Percentiles rank a stretch among this genome's conserved stretches.
Evolutionary conservation across 2,888 invertebrate species (phyloP).

Genomic region (Trilocha varians): DNA sequence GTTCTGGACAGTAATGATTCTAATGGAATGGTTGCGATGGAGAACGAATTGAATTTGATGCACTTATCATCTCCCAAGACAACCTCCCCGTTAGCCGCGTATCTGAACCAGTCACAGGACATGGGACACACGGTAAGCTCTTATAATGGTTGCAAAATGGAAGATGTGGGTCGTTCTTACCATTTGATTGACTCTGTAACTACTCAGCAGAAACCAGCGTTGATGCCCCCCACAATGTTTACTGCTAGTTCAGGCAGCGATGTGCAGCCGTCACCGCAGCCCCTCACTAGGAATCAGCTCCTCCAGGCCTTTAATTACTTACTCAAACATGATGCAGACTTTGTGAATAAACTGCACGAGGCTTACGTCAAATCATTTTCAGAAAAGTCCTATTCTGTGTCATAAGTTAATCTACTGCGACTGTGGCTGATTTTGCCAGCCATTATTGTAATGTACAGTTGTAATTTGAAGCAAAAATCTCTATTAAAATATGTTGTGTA

Average conservation of each 20-base stretch:
- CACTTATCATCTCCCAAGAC: slow-evolving; percentile 69
- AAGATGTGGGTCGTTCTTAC: slow-evolving; percentile 38
- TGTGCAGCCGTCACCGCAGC: slow-evolving; percentile 72
- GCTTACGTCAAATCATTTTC: slow-evolving; percentile 91
- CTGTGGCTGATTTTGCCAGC: slow-evolving; percentile 36
- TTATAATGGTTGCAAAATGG: slow-evolving; percentile 47
- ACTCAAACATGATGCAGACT: slow-evolving; percentile 89
- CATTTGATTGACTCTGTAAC: slow-evolving; percentile 45
- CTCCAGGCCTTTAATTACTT: slow-evolving; percentile 91
- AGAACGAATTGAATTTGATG: slow-evolving; percentile 69
- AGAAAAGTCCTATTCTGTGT: slow-evolving; percentile 72
- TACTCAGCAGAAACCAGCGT: slow-evolving; percentile 77
- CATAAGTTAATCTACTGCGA: slow-evolving; percentile 48
- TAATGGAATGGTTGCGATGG: slow-evolving; percentile 57
- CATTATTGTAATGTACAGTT: slow-evolving; percentile 56
- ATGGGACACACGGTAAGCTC: slow-evolving; percentile 43
- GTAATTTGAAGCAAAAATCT: slow-evolving; percentile 62
- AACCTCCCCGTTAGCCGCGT: slow-evolving; percentile 71
- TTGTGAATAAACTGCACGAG: slow-evolving; percentile 91
- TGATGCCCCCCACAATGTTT: slow-evolving; percentile 92
- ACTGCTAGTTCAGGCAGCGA: slow-evolving; percentile 73
- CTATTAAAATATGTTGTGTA: slow-evolving; percentile 56
- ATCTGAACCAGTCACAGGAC: slow-evolving; percentile 66
- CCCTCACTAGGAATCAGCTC: slow-evolving; percentile 89
- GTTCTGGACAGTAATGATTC: slow-evolving; percentile 41